Base-by-base conservation (phyloP, 2,888 invertebrate genomes). In the Lamproptera curius region DNA sequence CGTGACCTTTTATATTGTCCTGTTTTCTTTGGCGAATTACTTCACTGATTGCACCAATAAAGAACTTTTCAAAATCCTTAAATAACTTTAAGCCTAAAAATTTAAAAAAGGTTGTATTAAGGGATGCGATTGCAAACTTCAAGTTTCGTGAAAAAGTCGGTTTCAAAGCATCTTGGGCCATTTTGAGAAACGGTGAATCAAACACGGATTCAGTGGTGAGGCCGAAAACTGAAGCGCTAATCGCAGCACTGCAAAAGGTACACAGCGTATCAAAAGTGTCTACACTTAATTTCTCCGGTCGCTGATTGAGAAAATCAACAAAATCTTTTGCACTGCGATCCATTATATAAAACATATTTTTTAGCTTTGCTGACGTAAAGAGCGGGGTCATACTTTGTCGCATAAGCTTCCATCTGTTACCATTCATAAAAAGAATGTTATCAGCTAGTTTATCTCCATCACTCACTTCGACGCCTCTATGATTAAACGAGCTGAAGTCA, bases 211-310 rank as follows among this genome's bases (percentile, higher is more conserved):
- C 57, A 9, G 70, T 59, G 4, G 61, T 63, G 1, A 81, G 60
- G 4, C 80, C 80, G 54, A 80, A 81, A 0, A 76, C 74, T 2
- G 70, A 61, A 1, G 69, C 66, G n/a, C 64, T 62, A 1, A 78
- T 63, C 1, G 67, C 61, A 0, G 65, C 64, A 36, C 59, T 46
- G 23, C 61, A 60, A 48, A 62, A 69, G 8, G 59, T 58, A 0
- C 50, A 46, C 3, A 65, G 23, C 1, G 57, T 61, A 2, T 54
- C 44, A 34, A 57, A 66, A 3, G 54, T 36, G 15, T 63, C 45
- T 15, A 49, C 46, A 59, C 71, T 39, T 46, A 59, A n/a, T 44
- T 59, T 6, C 1, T 69, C 57, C 0, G 73, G 69, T 43, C 71
- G 67, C 0, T 55, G 50, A 2, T 65, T 67, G 11, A 82, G 53